Evolutionary conservation across 2,797 vertebrate genomes (phyloP).

Genomic region (Ambastaia sidthimunki): DNA sequence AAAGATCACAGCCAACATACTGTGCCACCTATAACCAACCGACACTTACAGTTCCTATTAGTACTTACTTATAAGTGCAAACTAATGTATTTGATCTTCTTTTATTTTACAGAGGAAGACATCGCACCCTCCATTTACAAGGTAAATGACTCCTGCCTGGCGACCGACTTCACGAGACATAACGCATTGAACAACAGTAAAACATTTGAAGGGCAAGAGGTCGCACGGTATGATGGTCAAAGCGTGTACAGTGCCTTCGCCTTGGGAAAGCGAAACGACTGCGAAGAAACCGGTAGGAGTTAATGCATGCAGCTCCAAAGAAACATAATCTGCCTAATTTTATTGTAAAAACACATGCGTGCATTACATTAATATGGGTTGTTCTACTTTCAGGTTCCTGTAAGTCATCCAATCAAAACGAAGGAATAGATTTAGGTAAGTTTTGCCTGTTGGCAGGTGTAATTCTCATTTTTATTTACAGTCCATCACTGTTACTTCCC

Average conservation of each 20-base stretch:
- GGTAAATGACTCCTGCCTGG: constrained; percentile 38
- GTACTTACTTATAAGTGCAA: neutral
- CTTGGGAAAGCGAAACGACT: accelerated
- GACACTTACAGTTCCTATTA: neutral
- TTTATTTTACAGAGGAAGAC: constrained; percentile 52
- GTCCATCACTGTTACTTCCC: neutral
- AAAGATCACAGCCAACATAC: neutral
- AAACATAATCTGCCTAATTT: neutral
- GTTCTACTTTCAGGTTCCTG: accelerated
- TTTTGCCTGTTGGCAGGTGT: neutral
- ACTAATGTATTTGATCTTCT: constrained; percentile 25
- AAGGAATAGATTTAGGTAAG: neutral
- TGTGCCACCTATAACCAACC: neutral
- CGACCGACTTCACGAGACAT: constrained; percentile 61
- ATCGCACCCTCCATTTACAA: neutral
- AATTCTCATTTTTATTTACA: neutral
- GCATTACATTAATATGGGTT: neutral
- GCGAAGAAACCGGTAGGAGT: accelerated
- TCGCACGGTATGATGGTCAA: neutral
- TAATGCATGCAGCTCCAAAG: neutral
- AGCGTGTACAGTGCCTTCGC: constrained; percentile 59
- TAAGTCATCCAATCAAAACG: neutral
- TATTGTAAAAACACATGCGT: neutral
- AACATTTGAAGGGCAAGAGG: accelerated
- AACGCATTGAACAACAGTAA: accelerated